A percentile compares a stretch with the other conserved stretches of the same genome.
Evolutionary conservation across 1,140 invertebrate species (phyloP).

Genomic region (Sitobion miscanthi): DNA sequence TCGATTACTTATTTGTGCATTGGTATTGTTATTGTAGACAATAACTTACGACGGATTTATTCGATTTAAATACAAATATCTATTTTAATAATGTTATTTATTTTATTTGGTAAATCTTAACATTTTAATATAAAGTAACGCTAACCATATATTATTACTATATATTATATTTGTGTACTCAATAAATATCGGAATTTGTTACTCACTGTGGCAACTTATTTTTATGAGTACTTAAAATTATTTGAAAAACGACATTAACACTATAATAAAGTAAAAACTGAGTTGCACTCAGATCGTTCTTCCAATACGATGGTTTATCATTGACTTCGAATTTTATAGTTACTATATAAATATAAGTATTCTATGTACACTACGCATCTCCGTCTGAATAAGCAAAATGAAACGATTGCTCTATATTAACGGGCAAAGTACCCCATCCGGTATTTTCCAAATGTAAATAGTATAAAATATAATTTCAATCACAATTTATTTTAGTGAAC

Average conservation of each 20-base stretch:
- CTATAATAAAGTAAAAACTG: neutral
- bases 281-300: neutral
- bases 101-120: neutral
- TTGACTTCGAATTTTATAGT: neutral
- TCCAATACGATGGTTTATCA: neutral
- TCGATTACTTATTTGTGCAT: too few species aligned
- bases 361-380: neutral
- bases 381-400: neutral
- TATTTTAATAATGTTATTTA: neutral
- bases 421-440: neutral
- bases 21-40: neutral
- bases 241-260: neutral
- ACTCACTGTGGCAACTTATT: neutral
- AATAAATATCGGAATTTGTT: neutral
- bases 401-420: neutral
- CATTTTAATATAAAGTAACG: neutral
- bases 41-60: neutral
- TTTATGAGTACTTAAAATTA: constrained; percentile 11
- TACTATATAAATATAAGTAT: neutral
- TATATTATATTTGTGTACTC: neutral
- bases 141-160: neutral
- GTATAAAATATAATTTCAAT: neutral
- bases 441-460: neutral
- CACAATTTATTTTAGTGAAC: neutral
- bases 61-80: neutral